Conservation (phyloP, 2,888 invertebrate genomes). For the Oasisia sp. region DNA sequence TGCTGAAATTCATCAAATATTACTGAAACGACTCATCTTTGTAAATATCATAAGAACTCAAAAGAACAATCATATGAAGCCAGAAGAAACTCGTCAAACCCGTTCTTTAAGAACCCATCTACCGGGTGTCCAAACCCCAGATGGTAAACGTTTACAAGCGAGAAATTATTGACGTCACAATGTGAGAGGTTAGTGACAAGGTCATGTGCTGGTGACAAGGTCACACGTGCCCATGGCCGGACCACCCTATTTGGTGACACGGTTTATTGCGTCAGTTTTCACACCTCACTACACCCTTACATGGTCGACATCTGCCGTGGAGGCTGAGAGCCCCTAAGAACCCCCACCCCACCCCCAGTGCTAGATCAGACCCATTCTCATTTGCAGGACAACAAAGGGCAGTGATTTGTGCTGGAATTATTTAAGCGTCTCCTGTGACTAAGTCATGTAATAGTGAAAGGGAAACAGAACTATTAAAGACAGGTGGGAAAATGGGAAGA, state of each 20-base stretch:
- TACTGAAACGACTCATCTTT: not conserved
- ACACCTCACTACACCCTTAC: not conserved
- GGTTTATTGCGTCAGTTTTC: conserved; percentile 2
- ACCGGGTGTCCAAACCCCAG: not conserved
- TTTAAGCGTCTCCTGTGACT: not conserved
- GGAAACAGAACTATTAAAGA: not conserved
- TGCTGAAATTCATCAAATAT: not conserved
- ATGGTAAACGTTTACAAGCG: not conserved
- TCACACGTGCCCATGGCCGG: not conserved
- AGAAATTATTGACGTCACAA: not conserved
- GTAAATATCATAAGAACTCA: not conserved
- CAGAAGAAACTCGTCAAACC: not conserved
- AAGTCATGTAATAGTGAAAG: not conserved
- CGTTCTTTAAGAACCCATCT: not conserved
- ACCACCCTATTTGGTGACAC: not conserved
- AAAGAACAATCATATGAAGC: not conserved
- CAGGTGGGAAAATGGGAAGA: not conserved
- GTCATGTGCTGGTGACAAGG: not conserved
- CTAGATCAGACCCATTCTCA: not conserved
- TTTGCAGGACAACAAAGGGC: not conserved
- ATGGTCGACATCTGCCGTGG: not conserved
- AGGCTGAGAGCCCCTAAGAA: not conserved
- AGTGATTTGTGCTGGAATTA: not conserved
- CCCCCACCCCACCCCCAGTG: not conserved
- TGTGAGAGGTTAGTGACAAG: not conserved